Evolutionary conservation across 2,797 vertebrate genomes (phyloP).

Genomic region (Hypotaenidia philippensis): DNA sequence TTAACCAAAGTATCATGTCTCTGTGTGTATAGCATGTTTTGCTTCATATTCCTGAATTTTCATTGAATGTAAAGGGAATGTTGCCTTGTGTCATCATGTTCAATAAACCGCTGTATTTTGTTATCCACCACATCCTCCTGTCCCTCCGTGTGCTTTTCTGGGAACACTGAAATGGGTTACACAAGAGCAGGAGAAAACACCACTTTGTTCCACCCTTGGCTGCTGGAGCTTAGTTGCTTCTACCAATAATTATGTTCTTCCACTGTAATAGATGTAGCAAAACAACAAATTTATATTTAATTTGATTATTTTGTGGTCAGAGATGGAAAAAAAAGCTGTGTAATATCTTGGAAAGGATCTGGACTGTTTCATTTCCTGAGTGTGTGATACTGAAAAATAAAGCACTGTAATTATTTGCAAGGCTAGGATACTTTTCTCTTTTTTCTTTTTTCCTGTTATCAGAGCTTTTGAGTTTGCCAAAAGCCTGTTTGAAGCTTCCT

Average conservation of each 20-base stretch:
- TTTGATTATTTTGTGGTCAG: slow-evolving; percentile 22
- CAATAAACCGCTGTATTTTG: slow-evolving; percentile 76
- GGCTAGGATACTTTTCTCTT: not conserved
- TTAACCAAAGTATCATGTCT: slow-evolving; percentile 77
- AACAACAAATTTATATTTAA: slow-evolving; percentile 7
- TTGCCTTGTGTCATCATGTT: slow-evolving; percentile 58
- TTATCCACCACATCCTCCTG: slow-evolving; percentile 28
- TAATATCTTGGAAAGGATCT: slow-evolving; percentile 27
- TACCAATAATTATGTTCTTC: slow-evolving; percentile 30
- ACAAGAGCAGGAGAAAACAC: not conserved
- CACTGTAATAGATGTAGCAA: slow-evolving; percentile 61
- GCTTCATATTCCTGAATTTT: slow-evolving; percentile 62
- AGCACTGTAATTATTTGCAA: slow-evolving; percentile 43
- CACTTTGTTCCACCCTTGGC: not conserved
- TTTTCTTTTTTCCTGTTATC: not conserved
- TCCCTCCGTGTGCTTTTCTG: slow-evolving; percentile 16
- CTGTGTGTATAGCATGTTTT: slow-evolving; percentile 49
- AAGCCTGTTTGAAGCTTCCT: not conserved
- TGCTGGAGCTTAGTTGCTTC: slow-evolving; percentile 3
- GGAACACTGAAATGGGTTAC: not conserved
- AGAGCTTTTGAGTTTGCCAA: not conserved
- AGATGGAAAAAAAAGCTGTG: not conserved
- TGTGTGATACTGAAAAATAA: slow-evolving; percentile 64
- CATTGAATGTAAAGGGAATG: slow-evolving; percentile 71
- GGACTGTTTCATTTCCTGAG: slow-evolving; percentile 31